phyloP scores from a whole-genome alignment of 2,797 vertebrate genomes.

The Galaxias olidus region DNA sequence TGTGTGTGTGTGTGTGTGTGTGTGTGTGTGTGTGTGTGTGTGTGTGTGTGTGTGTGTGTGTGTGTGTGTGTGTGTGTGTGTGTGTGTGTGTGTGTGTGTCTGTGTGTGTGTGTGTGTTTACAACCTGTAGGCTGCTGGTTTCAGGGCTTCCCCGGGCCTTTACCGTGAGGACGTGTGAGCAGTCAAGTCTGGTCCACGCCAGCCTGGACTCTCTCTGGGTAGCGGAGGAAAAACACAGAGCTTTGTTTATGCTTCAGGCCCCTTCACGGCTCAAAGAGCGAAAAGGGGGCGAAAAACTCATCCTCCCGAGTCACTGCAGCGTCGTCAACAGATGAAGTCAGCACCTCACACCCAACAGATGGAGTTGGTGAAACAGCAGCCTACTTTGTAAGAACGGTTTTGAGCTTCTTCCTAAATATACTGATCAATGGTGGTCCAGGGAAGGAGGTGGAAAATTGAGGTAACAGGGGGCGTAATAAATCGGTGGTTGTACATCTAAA shows the following conservation, averaged over 20 bases:
- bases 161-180: conserved; percentile 56
- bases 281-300: conserved; percentile 12
- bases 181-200: conserved; percentile 59
- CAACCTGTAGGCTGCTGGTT: conserved; percentile 55
- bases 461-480: neutral
- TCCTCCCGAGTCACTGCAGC: conserved; percentile 12
- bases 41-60: conserved; percentile 9
- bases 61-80: neutral
- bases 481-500: neutral
- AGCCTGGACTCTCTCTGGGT: conserved; percentile 66
- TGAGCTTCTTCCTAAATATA: conserved; percentile 31
- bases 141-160: conserved; percentile 46
- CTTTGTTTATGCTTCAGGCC: conserved; percentile 77
- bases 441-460: neutral
- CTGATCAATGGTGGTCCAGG: conserved; percentile 44
- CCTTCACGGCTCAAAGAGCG: conserved; percentile 42
- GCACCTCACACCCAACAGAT: conserved; percentile 71
- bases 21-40: neutral
- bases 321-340: conserved; percentile 71
- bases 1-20: conserved; percentile 9
- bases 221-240: conserved; percentile 67
- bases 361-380: conserved; percentile 60
- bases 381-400: no score
- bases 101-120: conserved; percentile 14
- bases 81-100: conserved; percentile 15